Evolutionary conservation across 2,113 vertebrate genomes (phyloP).

Genomic region (Carettochelys insculpta): DNA sequence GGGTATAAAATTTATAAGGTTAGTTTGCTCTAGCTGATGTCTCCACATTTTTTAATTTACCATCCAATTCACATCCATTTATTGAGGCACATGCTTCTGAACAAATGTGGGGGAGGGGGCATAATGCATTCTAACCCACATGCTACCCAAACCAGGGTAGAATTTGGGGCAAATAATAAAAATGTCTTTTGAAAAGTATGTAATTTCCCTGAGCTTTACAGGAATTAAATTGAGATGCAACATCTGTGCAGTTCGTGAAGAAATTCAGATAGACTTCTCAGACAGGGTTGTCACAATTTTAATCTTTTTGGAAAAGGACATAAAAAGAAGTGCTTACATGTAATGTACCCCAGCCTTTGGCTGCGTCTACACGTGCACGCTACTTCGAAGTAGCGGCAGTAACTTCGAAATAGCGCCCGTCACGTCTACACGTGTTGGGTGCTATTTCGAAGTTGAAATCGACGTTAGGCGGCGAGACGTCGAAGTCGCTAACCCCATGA

Average conservation of each 20-base stretch:
- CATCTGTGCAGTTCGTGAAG: constrained; percentile 69
- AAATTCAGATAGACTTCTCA: constrained; percentile 69
- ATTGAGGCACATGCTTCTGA: constrained; percentile 28
- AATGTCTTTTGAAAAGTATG: constrained; percentile 55
- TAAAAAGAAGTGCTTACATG: constrained; percentile 72
- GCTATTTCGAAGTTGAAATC: too few species aligned
- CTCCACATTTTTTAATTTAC: constrained; percentile 30
- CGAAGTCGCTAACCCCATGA: too few species aligned
- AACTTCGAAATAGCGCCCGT: too few species aligned
- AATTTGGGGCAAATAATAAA: constrained; percentile 63
- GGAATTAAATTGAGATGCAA: constrained; percentile 70
- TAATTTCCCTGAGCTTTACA: constrained; percentile 58
- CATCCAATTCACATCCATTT: background rate
- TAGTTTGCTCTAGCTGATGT: background rate
- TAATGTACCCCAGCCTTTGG: too few species aligned
- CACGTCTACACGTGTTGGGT: too few species aligned
- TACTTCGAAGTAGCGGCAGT: too few species aligned
- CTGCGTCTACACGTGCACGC: too few species aligned
- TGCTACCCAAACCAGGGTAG: background rate
- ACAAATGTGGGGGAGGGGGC: background rate
- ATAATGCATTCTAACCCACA: background rate
- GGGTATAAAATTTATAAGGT: background rate
- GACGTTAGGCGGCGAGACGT: too few species aligned
- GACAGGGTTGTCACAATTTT: constrained; percentile 70
- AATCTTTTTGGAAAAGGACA: constrained; percentile 69